A percentile compares a stretch with the other conserved stretches of the same genome.
phyloP scores from a whole-genome alignment of 1,140 invertebrate genomes.

The Paraescarpia echinospica region DNA sequence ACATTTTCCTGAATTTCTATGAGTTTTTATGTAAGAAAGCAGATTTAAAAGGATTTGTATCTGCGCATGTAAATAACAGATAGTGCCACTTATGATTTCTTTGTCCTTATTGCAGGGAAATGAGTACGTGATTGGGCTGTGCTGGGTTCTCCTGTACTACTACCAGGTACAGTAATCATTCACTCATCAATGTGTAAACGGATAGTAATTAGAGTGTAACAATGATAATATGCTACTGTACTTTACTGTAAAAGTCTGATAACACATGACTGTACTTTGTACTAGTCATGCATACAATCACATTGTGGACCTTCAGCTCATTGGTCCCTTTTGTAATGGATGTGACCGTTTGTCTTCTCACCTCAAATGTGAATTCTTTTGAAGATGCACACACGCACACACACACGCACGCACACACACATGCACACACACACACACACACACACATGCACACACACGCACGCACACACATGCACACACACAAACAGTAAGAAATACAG shows the following conservation, averaged over 20 bases:
- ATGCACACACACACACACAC: background rate
- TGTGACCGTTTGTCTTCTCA: background rate
- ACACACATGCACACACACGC: no score
- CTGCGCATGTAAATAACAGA: background rate
- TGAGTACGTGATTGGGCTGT: slow-evolving; percentile 93
- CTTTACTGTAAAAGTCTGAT: background rate
- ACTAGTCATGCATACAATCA: background rate
- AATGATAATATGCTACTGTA: no score
- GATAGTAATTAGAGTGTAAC: no score
- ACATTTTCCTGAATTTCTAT: background rate
- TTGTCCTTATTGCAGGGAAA: slow-evolving; percentile 62
- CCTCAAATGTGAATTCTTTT: background rate
- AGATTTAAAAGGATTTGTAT: background rate
- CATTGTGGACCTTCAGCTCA: background rate
- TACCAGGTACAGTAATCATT: slow-evolving; percentile 73
- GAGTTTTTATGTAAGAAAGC: no score
- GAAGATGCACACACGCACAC: background rate
- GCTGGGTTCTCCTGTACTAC: slow-evolving; percentile 98
- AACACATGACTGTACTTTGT: background rate
- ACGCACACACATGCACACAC: no score
- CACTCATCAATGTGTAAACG: background rate
- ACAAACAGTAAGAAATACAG: background rate
- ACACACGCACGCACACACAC: background rate
- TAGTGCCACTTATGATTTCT: background rate
- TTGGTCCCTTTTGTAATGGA: background rate